Evolutionary conservation across 2,888 invertebrate species (phyloP).

Genomic region (Marasmarcha lunaedactyla): DNA sequence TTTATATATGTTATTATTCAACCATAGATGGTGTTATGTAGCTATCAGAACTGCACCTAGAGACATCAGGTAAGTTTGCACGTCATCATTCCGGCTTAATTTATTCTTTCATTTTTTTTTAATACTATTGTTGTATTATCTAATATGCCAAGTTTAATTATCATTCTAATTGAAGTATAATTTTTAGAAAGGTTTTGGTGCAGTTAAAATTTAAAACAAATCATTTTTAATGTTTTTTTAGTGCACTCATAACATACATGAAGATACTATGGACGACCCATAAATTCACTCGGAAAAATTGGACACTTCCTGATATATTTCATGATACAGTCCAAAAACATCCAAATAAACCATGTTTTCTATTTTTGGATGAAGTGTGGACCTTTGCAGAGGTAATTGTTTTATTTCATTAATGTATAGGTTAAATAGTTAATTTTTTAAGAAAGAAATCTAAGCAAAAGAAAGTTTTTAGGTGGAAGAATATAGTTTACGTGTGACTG

Average conservation of each 20-base stretch:
- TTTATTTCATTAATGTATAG: background rate
- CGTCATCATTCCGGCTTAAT: constrained; percentile 16
- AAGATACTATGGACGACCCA: constrained; percentile 75
- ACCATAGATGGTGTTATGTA: constrained; percentile 82
- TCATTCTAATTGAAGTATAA: constrained; percentile 5
- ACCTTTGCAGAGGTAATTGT: constrained; percentile 80
- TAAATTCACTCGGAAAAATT: constrained; percentile 75
- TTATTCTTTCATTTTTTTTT: constrained; percentile 1
- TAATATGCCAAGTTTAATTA: background rate
- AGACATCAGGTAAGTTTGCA: constrained; percentile 75
- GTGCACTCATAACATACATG: constrained; percentile 77
- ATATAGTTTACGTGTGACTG: constrained; percentile 86
- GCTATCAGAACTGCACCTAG: constrained; percentile 78
- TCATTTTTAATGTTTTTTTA: constrained; percentile 60
- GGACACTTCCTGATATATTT: constrained; percentile 84
- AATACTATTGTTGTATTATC: background rate
- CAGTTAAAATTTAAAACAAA: background rate
- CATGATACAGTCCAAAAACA: constrained; percentile 78
- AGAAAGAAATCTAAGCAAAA: background rate
- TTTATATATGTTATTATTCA: constrained; percentile 75
- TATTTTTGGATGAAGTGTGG: constrained; percentile 87
- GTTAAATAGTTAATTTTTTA: background rate
- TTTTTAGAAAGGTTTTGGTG: too few relatives aligned
- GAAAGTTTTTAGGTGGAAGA: constrained; percentile 79
- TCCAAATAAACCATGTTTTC: constrained; percentile 86